Evolutionary conservation across 2,797 vertebrate genomes (phyloP).

Genomic region (Alauda arvensis): DNA sequence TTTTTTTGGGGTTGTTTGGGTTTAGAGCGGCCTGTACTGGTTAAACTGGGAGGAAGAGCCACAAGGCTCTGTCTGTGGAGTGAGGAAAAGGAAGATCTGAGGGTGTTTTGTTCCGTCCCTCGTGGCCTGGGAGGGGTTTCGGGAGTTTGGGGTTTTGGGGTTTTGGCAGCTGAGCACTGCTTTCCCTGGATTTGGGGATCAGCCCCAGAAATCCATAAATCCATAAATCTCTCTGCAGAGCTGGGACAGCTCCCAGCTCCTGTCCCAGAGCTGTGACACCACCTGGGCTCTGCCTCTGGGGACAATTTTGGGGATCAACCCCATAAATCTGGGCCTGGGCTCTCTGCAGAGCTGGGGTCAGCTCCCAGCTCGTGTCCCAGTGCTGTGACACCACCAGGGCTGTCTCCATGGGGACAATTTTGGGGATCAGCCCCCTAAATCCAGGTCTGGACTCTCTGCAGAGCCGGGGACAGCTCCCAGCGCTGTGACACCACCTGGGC

Average conservation of each 20-base stretch:
- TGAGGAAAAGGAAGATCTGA: no score
- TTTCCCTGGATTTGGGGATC: neutral
- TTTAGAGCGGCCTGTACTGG: fast-evolving
- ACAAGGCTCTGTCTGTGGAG: neutral
- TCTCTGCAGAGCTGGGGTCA: neutral
- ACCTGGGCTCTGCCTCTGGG: no score
- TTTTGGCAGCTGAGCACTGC: neutral
- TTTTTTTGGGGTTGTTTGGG: neutral
- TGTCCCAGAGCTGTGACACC: neutral
- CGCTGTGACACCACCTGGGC: neutral
- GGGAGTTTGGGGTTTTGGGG: neutral
- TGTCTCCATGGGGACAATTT: neutral
- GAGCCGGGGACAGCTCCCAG: neutral
- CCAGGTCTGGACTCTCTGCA: neutral
- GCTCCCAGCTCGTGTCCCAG: neutral
- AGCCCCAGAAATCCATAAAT: neutral
- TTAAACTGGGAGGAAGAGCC: neutral
- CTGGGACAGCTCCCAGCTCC: neutral
- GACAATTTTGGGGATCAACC: neutral
- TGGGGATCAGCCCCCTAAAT: neutral
- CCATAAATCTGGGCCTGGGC: no score
- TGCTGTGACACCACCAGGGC: neutral
- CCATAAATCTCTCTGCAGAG: neutral
- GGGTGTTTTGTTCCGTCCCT: neutral
- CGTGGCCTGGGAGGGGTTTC: neutral